Conservation (phyloP, 2,797 vertebrate species). For the Aulostomus chinensis region DNA sequence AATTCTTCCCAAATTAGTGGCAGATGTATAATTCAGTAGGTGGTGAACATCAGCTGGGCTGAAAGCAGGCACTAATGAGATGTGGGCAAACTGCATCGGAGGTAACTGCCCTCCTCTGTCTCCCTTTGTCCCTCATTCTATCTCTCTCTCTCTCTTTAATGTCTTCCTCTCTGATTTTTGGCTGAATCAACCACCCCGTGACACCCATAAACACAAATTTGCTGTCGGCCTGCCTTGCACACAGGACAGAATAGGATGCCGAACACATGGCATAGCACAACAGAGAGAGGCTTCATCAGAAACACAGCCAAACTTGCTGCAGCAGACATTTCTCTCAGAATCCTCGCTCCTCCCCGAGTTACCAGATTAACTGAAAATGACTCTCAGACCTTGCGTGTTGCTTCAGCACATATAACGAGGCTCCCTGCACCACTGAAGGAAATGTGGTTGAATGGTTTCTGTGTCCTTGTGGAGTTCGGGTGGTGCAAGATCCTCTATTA, state of each 20-base stretch:
- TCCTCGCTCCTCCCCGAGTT: too few relatives aligned
- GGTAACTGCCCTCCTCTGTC: conserved; percentile 55
- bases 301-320: conserved; percentile 33
- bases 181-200: conserved; percentile 24
- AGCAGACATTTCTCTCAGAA: too few relatives aligned
- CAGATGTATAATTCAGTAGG: conserved; percentile 73
- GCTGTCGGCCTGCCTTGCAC: conserved; percentile 37
- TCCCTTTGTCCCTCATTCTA: conserved; percentile 28
- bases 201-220: conserved; percentile 44
- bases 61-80: conserved; percentile 71
- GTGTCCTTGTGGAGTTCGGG: too few relatives aligned
- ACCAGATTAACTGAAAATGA: too few relatives aligned
- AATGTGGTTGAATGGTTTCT: too few relatives aligned
- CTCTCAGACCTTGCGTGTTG: too few relatives aligned
- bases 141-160: conserved; percentile 26
- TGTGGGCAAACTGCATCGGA: conserved; percentile 58
- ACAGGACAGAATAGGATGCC: conserved; percentile 27
- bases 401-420: too few relatives aligned
- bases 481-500: too few relatives aligned
- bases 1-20: conserved; percentile 74
- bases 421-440: too few relatives aligned
- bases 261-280: conserved; percentile 57
- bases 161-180: conserved; percentile 21
- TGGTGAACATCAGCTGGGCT: conserved; percentile 66
- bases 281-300: conserved; percentile 57